These are phyloP conservation scores for Bucorvus abyssinicus DNA, from an alignment of 2,797 vertebrate genomes.

Conservation along the genomic window DNA sequence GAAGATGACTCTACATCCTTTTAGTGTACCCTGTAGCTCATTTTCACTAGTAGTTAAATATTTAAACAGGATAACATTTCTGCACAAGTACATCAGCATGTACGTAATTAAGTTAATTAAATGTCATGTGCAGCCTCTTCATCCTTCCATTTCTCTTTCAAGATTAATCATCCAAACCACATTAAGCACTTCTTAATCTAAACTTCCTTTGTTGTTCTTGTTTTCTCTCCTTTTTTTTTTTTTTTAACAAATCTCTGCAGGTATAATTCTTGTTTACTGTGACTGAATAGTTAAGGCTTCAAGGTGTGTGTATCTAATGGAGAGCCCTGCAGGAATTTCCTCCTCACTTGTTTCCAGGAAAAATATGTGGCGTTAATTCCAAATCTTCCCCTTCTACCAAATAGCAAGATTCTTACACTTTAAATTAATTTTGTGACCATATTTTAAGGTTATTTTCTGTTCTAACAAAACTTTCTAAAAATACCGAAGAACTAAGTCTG, in stretches of 20 bases:
- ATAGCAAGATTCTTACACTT: not conserved
- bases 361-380: not conserved
- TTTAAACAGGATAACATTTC: not conserved
- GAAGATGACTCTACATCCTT: not conserved
- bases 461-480: not conserved
- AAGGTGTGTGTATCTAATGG: not conserved
- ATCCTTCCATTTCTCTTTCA: slow-evolving; percentile 19
- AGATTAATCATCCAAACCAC: slow-evolving; percentile 4
- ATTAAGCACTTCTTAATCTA: not conserved
- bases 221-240: not conserved
- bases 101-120: slow-evolving; percentile 37
- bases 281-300: not conserved
- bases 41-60: not conserved
- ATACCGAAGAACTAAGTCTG: not conserved
- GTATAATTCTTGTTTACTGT: not conserved
- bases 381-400: not conserved
- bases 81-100: not conserved
- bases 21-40: not conserved
- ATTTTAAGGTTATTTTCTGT: not conserved
- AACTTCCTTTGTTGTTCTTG: not conserved
- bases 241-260: not conserved
- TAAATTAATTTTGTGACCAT: not conserved
- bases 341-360: not conserved
- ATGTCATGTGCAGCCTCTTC: slow-evolving; percentile 16
- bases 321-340: not conserved